Base-by-base conservation (phyloP, 2,888 invertebrate species). In the Agriopis aurantiaria region DNA sequence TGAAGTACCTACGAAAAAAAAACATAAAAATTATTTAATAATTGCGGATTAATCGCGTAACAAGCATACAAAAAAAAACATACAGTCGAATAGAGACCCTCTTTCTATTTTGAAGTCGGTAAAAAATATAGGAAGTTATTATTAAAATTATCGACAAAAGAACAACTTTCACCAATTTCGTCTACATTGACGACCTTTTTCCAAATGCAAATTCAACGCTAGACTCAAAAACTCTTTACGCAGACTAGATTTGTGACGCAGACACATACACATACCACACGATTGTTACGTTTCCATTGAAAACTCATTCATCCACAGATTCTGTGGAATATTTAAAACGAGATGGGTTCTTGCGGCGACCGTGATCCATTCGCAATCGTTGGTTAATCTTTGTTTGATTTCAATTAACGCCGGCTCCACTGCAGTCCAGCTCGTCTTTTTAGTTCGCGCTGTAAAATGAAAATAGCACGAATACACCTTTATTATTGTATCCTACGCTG, bases 361-460 rank as follows among this genome's bases (percentile, higher is more conserved):
- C 78, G 80, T 86, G 87, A 88, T 88, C 87, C 84, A 69, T 73
- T 78, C 78, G 82, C 88, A 86, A 89, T 88, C 87, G 84, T 69
- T 75, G 82, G 81, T 83, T 91, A 89, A 91, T 91, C 90, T 91
- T 85, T 91, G 88, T 92, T 92, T 92, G 91, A 91, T 89, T 92
- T 92, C 87, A 93, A 92, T 92, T 91, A 93, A 87, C 83, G 79
- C 78, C 74, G 73, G 72, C 79, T 68, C 75, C 74, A 76, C 67
- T 77, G 76, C 74, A 63, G 45, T 66, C 69, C 75, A 69, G 55
- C 58, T 68, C 59, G 56, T 67, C 64, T 68, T 72, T 74, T 72
- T 67, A 65, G 57, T 60, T 65, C 43, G 11, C 64, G 65, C 53
- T 52, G 48, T 23, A 49, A 61, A 72, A 65, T 65, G 52, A 52